These are phyloP conservation scores for Acleris sparsana DNA, from an alignment of 2,888 invertebrate genomes.

Conservation along the genomic window DNA sequence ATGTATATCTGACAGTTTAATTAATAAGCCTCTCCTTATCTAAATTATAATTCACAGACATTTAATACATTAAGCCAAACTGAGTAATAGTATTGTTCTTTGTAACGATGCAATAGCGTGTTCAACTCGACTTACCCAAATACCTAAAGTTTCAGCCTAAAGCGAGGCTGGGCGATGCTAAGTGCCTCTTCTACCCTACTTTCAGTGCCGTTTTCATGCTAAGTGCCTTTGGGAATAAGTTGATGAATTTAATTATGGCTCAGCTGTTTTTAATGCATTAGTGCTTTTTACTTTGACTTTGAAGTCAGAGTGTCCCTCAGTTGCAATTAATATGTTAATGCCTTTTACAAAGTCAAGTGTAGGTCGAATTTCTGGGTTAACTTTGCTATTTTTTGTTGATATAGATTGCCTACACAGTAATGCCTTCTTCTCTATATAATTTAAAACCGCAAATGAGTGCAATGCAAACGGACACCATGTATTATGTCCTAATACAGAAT, in stretches of 20 bases:
- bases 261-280: constrained; percentile 1
- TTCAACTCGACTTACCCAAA: constrained; percentile 11
- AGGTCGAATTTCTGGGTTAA: not conserved
- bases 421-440: too few relatives aligned
- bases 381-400: not conserved
- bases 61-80: too few relatives aligned
- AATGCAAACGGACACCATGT: too few relatives aligned
- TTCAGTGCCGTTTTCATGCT: constrained; percentile 15
- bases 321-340: constrained; percentile 7
- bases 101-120: too few relatives aligned
- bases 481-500: too few relatives aligned
- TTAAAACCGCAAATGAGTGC: too few relatives aligned
- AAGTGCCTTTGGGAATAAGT: constrained; percentile 22
- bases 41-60: too few relatives aligned
- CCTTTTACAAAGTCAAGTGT: not conserved
- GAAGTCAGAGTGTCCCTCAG: constrained; percentile 4
- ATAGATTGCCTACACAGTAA: too few relatives aligned
- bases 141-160: constrained; percentile 16
- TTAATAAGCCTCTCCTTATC: too few relatives aligned
- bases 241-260: constrained; percentile 12
- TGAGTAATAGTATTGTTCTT: too few relatives aligned
- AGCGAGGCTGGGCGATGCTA: constrained; percentile 4
- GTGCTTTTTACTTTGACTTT: constrained; percentile 3
- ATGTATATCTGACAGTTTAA: too few relatives aligned
- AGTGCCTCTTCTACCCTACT: constrained; percentile 12